Evolutionary conservation across 2,797 vertebrate genomes (phyloP).

Genomic region (Gallinago stenura): DNA sequence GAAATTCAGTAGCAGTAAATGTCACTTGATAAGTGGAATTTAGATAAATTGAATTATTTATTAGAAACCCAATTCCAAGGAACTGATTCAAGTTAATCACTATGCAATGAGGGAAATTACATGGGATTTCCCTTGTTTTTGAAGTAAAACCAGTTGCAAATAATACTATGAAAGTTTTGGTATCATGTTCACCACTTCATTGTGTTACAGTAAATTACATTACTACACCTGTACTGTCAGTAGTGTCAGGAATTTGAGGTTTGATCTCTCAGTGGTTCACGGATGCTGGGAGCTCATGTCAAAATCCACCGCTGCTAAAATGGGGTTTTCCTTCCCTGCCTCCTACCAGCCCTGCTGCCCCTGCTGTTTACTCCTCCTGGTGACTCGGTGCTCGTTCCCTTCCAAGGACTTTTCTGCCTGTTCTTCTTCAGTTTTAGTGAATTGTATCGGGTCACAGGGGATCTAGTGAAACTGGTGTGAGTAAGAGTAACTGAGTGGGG

Average conservation of each 20-base stretch:
- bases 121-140: not conserved
- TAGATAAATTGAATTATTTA: slow-evolving; percentile 30
- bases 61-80: not conserved
- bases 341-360: not conserved
- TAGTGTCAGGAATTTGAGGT: not conserved
- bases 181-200: not conserved
- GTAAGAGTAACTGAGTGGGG: not conserved
- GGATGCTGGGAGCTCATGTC: not conserved
- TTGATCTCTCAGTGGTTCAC: not conserved
- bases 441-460: not conserved
- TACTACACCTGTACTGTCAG: not conserved
- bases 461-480: not conserved
- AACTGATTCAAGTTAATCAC: not conserved
- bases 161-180: not conserved
- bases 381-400: not conserved
- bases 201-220: not conserved
- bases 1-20: slow-evolving; percentile 27
- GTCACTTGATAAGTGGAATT: slow-evolving; percentile 14
- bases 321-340: not conserved
- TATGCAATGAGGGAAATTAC: not conserved
- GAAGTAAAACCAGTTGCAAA: not conserved
- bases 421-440: not conserved
- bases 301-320: not conserved
- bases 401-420: not conserved
- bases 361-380: not conserved